phyloP scores from a whole-genome alignment of 2,797 vertebrate genomes.

The Cyclopterus lumpus region DNA sequence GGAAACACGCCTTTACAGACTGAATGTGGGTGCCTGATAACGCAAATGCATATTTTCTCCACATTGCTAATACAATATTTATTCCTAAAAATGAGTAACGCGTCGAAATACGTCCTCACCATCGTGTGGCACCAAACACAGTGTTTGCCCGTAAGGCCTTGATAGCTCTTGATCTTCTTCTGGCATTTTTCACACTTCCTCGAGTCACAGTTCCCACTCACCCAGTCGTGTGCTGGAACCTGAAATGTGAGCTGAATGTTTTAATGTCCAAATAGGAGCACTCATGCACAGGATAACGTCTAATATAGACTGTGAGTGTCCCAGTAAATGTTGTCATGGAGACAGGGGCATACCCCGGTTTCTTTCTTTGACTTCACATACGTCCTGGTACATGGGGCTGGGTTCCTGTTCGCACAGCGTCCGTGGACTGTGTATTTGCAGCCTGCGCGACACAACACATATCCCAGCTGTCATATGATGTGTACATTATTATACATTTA shows the following conservation, averaged over 20 bases:
- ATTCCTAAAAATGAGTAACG: background rate
- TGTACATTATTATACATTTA: background rate
- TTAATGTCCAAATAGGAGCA: slow-evolving; percentile 11
- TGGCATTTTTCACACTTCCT: slow-evolving; percentile 91
- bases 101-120: slow-evolving; percentile 75
- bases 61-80: background rate
- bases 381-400: slow-evolving; percentile 89
- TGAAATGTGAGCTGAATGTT: slow-evolving; percentile 66
- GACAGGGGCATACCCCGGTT: slow-evolving; percentile 84
- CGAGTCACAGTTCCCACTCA: slow-evolving; percentile 90
- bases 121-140: slow-evolving; percentile 94
- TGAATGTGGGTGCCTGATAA: background rate
- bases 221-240: slow-evolving; percentile 91
- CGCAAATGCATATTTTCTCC: background rate
- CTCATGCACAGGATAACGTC: background rate
- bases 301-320: slow-evolving; percentile 8
- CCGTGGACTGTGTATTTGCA: slow-evolving; percentile 94
- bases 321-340: slow-evolving; percentile 29
- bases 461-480: background rate
- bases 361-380: slow-evolving; percentile 94
- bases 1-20: background rate
- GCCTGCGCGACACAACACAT: slow-evolving; percentile 75
- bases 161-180: slow-evolving; percentile 92
- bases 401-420: slow-evolving; percentile 90
- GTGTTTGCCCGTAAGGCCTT: slow-evolving; percentile 90